phyloP scores from a whole-genome alignment of 2,888 invertebrate species.

The Epiperipatus broadwayi region DNA sequence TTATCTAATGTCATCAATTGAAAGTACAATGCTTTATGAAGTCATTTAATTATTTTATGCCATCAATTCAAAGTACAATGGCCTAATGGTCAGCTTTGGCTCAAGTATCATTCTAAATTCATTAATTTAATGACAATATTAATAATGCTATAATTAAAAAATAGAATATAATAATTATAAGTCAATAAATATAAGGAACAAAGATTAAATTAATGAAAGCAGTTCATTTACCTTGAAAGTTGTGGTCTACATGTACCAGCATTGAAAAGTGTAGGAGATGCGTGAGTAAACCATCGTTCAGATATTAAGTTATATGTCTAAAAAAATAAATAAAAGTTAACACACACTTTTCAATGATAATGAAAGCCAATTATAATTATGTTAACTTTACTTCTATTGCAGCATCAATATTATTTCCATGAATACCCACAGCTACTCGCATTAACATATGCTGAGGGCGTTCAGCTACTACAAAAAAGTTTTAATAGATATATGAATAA shows the following conservation, averaged over 20 bases:
- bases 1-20: too few relatives aligned
- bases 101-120: too few relatives aligned
- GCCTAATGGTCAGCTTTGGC: too few relatives aligned
- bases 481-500: slow-evolving; percentile 1
- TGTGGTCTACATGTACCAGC: slow-evolving; percentile 80
- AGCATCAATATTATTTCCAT: slow-evolving; percentile 72
- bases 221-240: slow-evolving; percentile 54
- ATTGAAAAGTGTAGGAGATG: slow-evolving; percentile 88
- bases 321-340: slow-evolving; percentile 13
- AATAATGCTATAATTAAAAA: too few relatives aligned
- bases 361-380: too few relatives aligned
- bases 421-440: slow-evolving; percentile 90
- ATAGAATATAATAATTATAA: too few relatives aligned
- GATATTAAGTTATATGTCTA: slow-evolving; percentile 81
- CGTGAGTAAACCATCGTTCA: slow-evolving; percentile 88
- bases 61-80: too few relatives aligned
- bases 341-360: too few relatives aligned
- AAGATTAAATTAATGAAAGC: slow-evolving; percentile 14
- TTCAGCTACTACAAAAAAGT: slow-evolving; percentile 46
- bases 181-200: too few relatives aligned
- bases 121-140: too few relatives aligned
- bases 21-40: too few relatives aligned
- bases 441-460: slow-evolving; percentile 97
- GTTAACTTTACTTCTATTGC: slow-evolving; percentile 47
- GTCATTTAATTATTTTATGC: too few relatives aligned